phyloP scores from a whole-genome alignment of 2,888 invertebrate genomes.

The Amphipyra tragopoginis region DNA sequence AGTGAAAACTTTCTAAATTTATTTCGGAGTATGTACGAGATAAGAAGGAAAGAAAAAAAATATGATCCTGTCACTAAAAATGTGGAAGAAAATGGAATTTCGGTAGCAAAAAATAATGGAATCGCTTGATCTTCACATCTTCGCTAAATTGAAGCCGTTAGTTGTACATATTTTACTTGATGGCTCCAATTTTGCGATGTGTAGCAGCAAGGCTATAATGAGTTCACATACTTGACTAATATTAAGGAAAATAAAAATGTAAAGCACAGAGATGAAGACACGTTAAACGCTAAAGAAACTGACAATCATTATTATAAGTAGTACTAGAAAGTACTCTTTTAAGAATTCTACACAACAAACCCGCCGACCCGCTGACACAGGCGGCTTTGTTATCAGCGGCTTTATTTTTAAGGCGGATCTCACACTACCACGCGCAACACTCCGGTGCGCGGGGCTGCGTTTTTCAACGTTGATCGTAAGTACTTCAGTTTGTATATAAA shows the following conservation, averaged over 20 bases:
- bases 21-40: constrained; percentile 1
- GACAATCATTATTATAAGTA: neutral
- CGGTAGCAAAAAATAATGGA: neutral
- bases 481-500: too few species aligned
- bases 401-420: too few species aligned
- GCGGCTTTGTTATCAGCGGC: too few species aligned
- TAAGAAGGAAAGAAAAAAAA: neutral
- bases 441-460: too few species aligned
- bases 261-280: constrained; percentile 1
- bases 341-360: too few species aligned
- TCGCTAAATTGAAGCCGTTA: constrained; percentile 17
- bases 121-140: neutral
- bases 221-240: constrained; percentile 7
- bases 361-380: too few species aligned
- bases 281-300: constrained; percentile 3
- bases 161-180: constrained; percentile 5
- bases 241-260: constrained; percentile 2
- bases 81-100: neutral
- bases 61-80: neutral
- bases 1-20: constrained; percentile 13
- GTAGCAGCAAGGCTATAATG: constrained; percentile 16
- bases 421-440: too few species aligned
- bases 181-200: constrained; percentile 22
- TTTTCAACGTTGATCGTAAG: too few species aligned
- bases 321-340: too few species aligned